These are phyloP conservation scores for Catharus bicknelli DNA, from an alignment of 2,113 vertebrate species.

Conservation along the genomic window DNA sequence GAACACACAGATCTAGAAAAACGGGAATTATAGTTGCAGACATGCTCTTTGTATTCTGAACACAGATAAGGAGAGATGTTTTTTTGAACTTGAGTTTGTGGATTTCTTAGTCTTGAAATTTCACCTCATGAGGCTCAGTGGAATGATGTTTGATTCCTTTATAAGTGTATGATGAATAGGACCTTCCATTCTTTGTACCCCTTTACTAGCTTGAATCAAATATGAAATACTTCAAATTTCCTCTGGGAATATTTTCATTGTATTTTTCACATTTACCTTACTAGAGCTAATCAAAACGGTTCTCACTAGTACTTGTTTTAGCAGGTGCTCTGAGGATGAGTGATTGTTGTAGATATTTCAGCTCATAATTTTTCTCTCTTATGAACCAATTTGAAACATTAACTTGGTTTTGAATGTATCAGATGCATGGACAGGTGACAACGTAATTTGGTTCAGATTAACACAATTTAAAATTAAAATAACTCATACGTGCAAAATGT, in stretches of 20 bases:
- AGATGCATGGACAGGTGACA: not conserved
- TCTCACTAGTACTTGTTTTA: not conserved
- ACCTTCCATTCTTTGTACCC: not conserved
- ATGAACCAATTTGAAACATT: not conserved
- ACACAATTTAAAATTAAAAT: constrained; percentile 49
- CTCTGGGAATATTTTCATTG: not conserved
- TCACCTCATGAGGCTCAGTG: not conserved
- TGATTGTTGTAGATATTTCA: not conserved
- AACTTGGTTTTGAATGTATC: not conserved
- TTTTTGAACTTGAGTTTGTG: constrained; percentile 45
- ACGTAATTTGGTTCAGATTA: not conserved
- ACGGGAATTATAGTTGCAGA: constrained; percentile 4
- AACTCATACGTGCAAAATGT: not conserved
- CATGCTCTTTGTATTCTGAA: constrained; percentile 47
- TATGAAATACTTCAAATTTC: constrained; percentile 31
- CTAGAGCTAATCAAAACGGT: not conserved
- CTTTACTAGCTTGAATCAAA: constrained; percentile 48
- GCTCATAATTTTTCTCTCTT: not conserved
- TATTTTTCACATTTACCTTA: not conserved
- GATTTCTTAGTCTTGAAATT: constrained; percentile 59
- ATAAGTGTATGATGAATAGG: constrained; percentile 35
- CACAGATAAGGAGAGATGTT: not conserved
- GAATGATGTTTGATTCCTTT: constrained; percentile 42
- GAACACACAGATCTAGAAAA: constrained; percentile 56
- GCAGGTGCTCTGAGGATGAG: not conserved